Evolutionary conservation across 2,113 vertebrate species (phyloP).

Genomic region (Amphiprion percula): DNA sequence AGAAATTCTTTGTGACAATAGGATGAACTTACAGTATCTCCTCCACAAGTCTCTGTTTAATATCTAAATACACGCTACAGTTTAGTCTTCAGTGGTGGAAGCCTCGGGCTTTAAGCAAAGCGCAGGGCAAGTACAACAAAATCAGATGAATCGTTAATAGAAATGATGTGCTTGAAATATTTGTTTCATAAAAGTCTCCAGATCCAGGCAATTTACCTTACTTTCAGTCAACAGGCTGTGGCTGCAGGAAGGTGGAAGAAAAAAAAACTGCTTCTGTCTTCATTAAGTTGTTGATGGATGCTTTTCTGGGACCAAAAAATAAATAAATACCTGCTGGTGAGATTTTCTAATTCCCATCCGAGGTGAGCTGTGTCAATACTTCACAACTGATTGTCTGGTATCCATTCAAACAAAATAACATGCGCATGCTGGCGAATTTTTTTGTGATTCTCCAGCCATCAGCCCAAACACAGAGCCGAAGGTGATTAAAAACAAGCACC

Average conservation of each 20-base stretch:
- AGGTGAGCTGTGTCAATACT: constrained; percentile 56
- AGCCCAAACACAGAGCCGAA: constrained; percentile 33
- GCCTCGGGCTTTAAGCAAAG: constrained; percentile 4
- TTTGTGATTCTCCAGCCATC: constrained; percentile 41
- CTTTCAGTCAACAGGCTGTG: constrained; percentile 25
- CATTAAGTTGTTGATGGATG: constrained; percentile 21
- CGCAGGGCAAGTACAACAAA: constrained; percentile 1
- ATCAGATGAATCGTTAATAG: constrained; percentile 24
- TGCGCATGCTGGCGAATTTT: not conserved
- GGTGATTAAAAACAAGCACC: constrained; percentile 12
- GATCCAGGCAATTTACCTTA: constrained; percentile 40
- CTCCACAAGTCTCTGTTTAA: constrained; percentile 13
- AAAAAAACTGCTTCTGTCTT: constrained; percentile 8
- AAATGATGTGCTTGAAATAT: constrained; percentile 33
- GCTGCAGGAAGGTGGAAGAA: constrained; percentile 10
- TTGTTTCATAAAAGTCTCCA: constrained; percentile 40
- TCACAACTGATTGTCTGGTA: constrained; percentile 56
- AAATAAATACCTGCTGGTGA: not conserved
- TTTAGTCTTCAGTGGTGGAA: not conserved
- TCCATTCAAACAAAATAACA: constrained; percentile 63
- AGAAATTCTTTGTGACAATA: constrained; percentile 50
- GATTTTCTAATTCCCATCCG: constrained; percentile 45
- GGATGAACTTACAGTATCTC: constrained; percentile 25
- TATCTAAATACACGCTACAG: not conserved
- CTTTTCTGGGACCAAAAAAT: not conserved